Evolutionary conservation across 2,797 vertebrate genomes (phyloP), one percentile per base, ranked within the genome.

Genomic region (Gallinago solitaria): DNA sequence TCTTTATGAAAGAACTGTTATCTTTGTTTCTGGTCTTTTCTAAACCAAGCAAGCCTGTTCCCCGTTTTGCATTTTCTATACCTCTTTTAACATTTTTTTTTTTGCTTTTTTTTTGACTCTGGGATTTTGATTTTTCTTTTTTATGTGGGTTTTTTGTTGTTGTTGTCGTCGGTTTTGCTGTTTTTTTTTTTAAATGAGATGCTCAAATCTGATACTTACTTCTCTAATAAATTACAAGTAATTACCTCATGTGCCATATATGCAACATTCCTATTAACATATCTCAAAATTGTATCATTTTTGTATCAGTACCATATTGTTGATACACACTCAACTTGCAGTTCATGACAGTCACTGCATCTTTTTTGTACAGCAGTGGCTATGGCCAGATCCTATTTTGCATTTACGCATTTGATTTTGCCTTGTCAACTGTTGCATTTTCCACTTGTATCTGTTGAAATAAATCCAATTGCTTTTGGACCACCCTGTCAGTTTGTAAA

Each of bases 381-480:
- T 87, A 32, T 17, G 35, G 37, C 70, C 33, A 39, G 21, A 79
- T 90, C 67, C 54, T 92, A 19, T 78, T 89, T 87, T 88, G 39
- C 35, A 47, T 81, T 89, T 84, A 51, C 1, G 0, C 65, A 47
- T 84, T 90, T 83, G 41, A 93, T 83, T 95, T 93, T 76, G 51
- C 68, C 64, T 35, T 93, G 47, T 80, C 43, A 84, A 9, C 51
- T 84, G 59, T 63, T 77, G 47, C 35, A 45, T 90, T 89, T 92
- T 77, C 56, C 35, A 67, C 56, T 93, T 82, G 24, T 57, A 65
- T 86, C 35, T 88, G 6, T 35, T 88, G 90, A 87, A 86, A 78
- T 75, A 75, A 95, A 69, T 90, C 76, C 9, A 90, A 37, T 69
- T 82, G n/a, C 61, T 94, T 95, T 93, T 83, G 54, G 79, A 71